Conservation (phyloP, 2,113 vertebrate genomes). For the Hippocampus guttulatus region DNA sequence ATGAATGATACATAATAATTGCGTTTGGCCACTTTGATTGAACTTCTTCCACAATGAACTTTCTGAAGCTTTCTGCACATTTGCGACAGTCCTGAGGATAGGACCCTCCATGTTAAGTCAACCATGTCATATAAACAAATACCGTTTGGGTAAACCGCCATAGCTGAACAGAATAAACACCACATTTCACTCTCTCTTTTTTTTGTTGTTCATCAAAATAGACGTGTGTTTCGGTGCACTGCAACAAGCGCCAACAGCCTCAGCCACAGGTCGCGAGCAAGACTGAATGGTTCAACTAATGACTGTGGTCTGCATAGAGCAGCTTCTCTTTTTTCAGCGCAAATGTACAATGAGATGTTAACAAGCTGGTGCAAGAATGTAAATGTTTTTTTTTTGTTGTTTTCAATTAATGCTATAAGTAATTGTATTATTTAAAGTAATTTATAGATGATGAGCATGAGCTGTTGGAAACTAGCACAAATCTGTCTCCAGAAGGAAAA, state of each 20-base stretch:
- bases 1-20: too few relatives aligned
- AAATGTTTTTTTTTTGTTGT: slow-evolving; percentile 53
- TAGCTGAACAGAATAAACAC: neutral
- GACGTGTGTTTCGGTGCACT: neutral
- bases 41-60: neutral
- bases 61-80: neutral
- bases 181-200: neutral
- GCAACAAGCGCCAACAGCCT: neutral
- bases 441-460: slow-evolving; percentile 72
- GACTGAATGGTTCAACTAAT: neutral
- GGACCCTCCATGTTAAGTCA: neutral
- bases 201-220: neutral
- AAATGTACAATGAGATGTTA: slow-evolving; percentile 59
- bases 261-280: neutral
- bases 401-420: slow-evolving; percentile 65
- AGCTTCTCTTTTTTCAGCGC: slow-evolving; percentile 21
- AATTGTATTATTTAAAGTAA: slow-evolving; percentile 76
- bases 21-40: neutral
- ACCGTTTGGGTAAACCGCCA: neutral
- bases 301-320: slow-evolving; percentile 5
- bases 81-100: neutral
- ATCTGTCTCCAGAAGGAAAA: slow-evolving; percentile 9
- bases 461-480: slow-evolving; percentile 61
- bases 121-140: neutral
- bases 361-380: slow-evolving; percentile 42